These are phyloP conservation scores for Mus musculus DNA, from an alignment of 2,113 vertebrate species.

Conservation along the genomic window DNA sequence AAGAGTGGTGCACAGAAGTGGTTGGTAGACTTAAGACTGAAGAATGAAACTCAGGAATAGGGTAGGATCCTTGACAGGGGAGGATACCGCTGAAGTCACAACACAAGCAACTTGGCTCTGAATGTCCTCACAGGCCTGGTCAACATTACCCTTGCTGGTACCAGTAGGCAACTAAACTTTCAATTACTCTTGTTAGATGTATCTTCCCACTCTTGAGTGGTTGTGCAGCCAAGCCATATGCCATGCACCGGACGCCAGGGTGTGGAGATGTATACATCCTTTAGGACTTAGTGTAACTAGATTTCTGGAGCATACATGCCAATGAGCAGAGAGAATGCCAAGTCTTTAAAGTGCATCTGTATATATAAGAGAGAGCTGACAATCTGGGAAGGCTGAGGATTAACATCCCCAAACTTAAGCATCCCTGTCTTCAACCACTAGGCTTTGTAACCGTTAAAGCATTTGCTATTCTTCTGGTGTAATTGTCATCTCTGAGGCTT, in stretches of 20 bases:
- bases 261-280: neutral
- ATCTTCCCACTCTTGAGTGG: neutral
- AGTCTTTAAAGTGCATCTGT: neutral
- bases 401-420: neutral
- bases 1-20: neutral
- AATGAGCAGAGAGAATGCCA: neutral
- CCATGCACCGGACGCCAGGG: neutral
- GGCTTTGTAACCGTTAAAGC: neutral
- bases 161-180: neutral
- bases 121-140: neutral
- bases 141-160: neutral
- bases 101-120: neutral
- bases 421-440: neutral
- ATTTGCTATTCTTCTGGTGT: too few relatives aligned
- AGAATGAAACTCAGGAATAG: neutral
- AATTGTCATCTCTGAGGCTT: too few relatives aligned
- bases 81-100: neutral
- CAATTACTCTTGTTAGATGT: neutral
- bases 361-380: neutral
- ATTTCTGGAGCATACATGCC: neutral
- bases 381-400: neutral
- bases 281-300: neutral
- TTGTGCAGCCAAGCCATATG: neutral
- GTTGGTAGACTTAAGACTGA: neutral
- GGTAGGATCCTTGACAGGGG: neutral